These are phyloP conservation scores for Tromatobia lineatoria DNA, from an alignment of 2,888 invertebrate genomes.

Conservation along the genomic window DNA sequence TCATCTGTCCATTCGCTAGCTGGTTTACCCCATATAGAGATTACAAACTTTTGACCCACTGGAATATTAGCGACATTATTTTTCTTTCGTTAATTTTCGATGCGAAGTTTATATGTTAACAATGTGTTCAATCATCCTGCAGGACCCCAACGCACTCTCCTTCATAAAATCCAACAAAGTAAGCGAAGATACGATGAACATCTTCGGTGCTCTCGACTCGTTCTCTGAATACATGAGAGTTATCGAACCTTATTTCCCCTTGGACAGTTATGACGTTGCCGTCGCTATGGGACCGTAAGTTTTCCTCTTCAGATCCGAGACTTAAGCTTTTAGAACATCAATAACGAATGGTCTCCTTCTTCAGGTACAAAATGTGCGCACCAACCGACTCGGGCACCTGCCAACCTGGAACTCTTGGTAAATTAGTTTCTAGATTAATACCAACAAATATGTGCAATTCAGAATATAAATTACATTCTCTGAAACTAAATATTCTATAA, in stretches of 20 bases:
- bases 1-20: no score
- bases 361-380: constrained; percentile 50
- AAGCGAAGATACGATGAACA: neutral
- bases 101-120: neutral
- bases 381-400: constrained; percentile 1
- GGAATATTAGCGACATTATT: no score
- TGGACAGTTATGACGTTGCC: constrained; percentile 56
- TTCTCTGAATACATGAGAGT: constrained; percentile 26
- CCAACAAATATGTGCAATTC: no score
- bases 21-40: no score
- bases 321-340: neutral
- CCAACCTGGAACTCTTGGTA: constrained; percentile 45
- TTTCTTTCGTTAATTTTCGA: no score
- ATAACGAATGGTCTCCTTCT: neutral
- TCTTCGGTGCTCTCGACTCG: constrained; percentile 17
- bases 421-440: neutral
- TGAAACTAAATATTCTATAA: no score
- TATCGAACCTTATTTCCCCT: constrained; percentile 5
- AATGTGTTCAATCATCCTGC: neutral
- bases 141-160: constrained; percentile 52
- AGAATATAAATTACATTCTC: no score
- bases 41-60: no score
- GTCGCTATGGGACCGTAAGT: constrained; percentile 65
- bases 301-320: no score
- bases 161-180: constrained; percentile 44